Evolutionary conservation across 1,140 invertebrate genomes (phyloP), one percentile per base, ranked within the genome.

Genomic region (Drosophila subobscura): DNA sequence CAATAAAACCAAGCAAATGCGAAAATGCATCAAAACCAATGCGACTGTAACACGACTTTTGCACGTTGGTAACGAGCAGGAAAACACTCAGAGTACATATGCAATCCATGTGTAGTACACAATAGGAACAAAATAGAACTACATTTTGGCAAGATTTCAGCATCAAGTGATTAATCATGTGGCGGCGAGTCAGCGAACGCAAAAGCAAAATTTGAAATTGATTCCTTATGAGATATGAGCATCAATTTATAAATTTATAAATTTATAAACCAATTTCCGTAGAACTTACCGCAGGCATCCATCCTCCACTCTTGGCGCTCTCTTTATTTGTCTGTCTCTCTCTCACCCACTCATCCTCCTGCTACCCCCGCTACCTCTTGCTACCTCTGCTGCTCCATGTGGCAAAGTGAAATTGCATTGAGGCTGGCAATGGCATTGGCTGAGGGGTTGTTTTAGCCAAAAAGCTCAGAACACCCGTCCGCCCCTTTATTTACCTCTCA

Each of bases 361-460:
- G 33, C 33, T 10, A 37, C 16, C 1, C 16, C 16, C 16, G 16
- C 16, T 20, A 1, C 16, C 16, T 20, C 16, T 20, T n/a, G 16
- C 16, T 20, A 1, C 16, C 16, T 20, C 16, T 20, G n/a, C n/a
- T 55, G 52, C 59, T 56, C 33, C 16, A 37, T 72, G 61, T 59
- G 72, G 55, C 42, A 50, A 74, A 70, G 71, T 46, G 46, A 79
- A 88, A 88, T 66, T 72, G 83, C 83, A 88, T 83, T 88, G 83
- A 80, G 83, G 83, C 75, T 88, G 83, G 83, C 83, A 88, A 88
- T 88, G 83, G 83, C 83, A 88, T 88, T 88, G 83, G 83, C 45
- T 74, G 47, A 14, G 50, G 77, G 81, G 72, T 77, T 79, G 74
- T 66, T 81, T 63, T 53, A 68, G 33, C 59, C 56, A 49, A 25